Evolutionary conservation across 2,113 vertebrate genomes (phyloP).

Genomic region (Vulpes vulpes): DNA sequence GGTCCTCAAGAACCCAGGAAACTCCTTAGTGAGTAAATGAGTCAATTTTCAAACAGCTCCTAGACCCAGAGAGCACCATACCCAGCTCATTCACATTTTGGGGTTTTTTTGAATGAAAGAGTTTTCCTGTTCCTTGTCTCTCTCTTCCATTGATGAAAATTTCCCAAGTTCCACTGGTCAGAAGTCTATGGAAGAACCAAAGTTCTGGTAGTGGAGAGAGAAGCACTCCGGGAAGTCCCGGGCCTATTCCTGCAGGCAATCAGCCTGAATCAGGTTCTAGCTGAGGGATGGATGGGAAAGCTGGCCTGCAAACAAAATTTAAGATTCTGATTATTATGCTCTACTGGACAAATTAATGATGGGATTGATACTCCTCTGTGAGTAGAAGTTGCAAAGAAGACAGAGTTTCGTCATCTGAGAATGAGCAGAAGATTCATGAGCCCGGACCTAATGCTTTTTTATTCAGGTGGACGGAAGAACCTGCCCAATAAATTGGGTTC

Average conservation of each 20-base stretch:
- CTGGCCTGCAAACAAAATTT: neutral
- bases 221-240: neutral
- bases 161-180: neutral
- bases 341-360: neutral
- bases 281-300: neutral
- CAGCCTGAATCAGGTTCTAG: neutral
- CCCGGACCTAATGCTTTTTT: neutral
- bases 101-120: neutral
- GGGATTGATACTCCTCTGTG: neutral
- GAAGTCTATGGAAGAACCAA: neutral
- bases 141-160: neutral
- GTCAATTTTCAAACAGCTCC: neutral
- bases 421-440: neutral
- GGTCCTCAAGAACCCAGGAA: neutral
- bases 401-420: neutral
- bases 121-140: neutral
- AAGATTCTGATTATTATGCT: neutral
- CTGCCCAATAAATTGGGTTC: neutral
- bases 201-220: neutral
- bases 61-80: neutral
- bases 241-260: neutral
- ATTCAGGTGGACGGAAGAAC: neutral
- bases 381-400: neutral
- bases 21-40: neutral
- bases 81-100: neutral